Percentiles rank a stretch among this genome's conserved stretches.
Conservation (phyloP, 35 echinoderm and acorn worm species). For the Anneissia japonica region DNA sequence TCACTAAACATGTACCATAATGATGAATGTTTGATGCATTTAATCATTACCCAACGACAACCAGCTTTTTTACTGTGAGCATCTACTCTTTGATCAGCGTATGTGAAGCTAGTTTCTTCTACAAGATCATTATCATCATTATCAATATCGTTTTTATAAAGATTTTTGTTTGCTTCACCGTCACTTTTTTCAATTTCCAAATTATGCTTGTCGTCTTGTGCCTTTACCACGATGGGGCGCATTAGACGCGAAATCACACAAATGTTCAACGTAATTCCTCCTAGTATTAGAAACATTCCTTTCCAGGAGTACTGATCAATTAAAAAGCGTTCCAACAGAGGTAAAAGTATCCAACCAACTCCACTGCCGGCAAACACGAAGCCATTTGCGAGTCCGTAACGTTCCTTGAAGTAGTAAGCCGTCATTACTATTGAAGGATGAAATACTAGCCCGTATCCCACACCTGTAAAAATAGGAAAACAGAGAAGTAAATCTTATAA, state of each 20-base stretch:
- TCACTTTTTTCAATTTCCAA: neutral
- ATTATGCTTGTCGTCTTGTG: constrained; percentile 4
- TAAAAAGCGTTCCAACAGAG: constrained; percentile 27
- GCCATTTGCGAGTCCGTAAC: constrained; percentile 45
- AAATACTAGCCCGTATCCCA: constrained; percentile 36
- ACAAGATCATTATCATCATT: neutral
- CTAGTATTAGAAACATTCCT: constrained; percentile 44
- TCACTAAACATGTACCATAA: constrained; percentile 25
- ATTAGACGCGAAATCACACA: neutral
- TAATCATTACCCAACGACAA: neutral
- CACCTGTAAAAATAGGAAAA: constrained; percentile 4
- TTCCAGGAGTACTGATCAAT: constrained; percentile 40
- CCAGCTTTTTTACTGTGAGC: neutral
- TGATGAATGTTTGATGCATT: neutral
- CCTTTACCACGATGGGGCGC: neutral
- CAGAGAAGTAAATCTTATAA: too few relatives aligned
- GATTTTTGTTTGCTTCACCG: neutral
- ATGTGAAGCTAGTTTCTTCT: neutral
- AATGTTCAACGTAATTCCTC: constrained; percentile 3
- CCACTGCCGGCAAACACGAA: constrained; percentile 49
- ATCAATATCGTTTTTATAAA: neutral
- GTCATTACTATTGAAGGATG: constrained; percentile 37
- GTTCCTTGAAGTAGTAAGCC: constrained; percentile 36
- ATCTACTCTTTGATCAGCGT: neutral
- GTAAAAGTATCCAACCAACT: constrained; percentile 42